Evolutionary conservation across 2,797 vertebrate species (phyloP).

Genomic region (Babyrousa celebensis): DNA sequence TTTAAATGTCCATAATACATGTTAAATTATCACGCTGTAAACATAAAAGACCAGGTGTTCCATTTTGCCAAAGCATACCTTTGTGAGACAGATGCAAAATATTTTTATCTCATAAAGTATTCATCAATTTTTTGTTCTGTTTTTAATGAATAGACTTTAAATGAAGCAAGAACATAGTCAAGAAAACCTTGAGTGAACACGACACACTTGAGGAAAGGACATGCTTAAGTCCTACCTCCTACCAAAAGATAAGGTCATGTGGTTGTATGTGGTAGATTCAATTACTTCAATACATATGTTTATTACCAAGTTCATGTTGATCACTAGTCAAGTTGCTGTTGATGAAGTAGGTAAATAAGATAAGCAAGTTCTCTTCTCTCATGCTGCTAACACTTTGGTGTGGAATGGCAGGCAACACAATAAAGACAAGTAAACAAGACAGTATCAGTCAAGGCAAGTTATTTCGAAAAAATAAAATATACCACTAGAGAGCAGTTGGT

Average conservation of each 20-base stretch:
- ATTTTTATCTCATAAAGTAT: conserved; percentile 66
- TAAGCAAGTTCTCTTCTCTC: neutral
- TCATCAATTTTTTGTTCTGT: neutral
- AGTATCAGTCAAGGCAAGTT: neutral
- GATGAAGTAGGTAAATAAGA: neutral
- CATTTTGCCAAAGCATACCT: conserved; percentile 54
- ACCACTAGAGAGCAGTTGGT: neutral
- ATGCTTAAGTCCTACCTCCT: neutral
- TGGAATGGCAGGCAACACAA: neutral
- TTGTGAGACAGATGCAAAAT: conserved; percentile 33
- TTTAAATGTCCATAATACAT: conserved; percentile 41
- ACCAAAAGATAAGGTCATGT: neutral
- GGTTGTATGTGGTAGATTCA: neutral
- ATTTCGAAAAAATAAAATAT: conserved; percentile 48
- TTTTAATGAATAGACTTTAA: conserved; percentile 46
- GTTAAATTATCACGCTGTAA: conserved; percentile 20
- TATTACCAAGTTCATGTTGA: neutral
- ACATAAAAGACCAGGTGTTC: conserved; percentile 54
- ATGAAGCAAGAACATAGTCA: conserved; percentile 30
- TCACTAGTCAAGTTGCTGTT: neutral
- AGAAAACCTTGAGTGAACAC: conserved; percentile 18
- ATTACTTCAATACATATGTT: neutral
- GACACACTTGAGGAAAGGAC: neutral
- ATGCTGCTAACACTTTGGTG: conserved; percentile 13
- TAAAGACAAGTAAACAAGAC: neutral